Evolutionary conservation across 2,888 invertebrate genomes (phyloP).

Genomic region (Cryptophagus acutangulus): DNA sequence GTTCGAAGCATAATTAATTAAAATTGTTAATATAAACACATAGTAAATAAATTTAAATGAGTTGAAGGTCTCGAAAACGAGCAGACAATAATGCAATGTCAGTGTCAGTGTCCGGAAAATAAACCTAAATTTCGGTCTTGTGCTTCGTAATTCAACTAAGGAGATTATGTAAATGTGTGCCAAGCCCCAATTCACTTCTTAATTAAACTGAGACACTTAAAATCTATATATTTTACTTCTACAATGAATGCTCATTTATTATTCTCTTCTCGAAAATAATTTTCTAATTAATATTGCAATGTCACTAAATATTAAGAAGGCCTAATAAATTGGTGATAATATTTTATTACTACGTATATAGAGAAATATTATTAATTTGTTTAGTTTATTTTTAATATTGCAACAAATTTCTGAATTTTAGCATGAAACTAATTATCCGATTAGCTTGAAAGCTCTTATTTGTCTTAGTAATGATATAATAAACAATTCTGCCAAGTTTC

Average conservation of each 20-base stretch:
- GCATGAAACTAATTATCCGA: no score
- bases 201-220: constrained; percentile 22
- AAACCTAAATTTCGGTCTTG: constrained; percentile 15
- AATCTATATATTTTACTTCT: constrained; percentile 14
- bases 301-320: no score
- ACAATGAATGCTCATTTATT: background rate
- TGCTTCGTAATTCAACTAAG: constrained; percentile 20
- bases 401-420: no score
- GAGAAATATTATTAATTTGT: no score
- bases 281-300: background rate
- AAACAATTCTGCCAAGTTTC: no score
- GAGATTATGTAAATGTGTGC: constrained; percentile 22
- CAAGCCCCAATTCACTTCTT: constrained; percentile 16
- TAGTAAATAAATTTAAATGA: constrained; percentile 1
- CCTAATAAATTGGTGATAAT: no score
- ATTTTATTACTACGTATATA: no score
- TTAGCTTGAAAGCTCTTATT: no score
- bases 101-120: constrained; percentile 9
- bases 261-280: background rate
- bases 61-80: constrained; percentile 2
- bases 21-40: background rate
- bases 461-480: no score
- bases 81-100: constrained; percentile 3
- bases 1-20: background rate
- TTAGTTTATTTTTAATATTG: no score